These are phyloP conservation scores for Oikopleura vanhoeffeni DNA, from an alignment of 23 tunicate species.

Conservation along the genomic window DNA sequence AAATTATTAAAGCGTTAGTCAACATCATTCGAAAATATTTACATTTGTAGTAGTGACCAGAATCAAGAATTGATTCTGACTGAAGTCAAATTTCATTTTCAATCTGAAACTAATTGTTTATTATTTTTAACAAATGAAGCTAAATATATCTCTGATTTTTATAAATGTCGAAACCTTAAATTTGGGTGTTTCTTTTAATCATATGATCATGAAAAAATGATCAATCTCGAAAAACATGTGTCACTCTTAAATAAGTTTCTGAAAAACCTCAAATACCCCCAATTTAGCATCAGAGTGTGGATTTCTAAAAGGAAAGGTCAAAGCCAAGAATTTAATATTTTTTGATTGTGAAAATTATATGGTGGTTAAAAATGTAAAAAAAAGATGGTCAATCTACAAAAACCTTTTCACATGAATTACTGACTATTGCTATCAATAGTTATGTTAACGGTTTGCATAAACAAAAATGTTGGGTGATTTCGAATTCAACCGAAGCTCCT, in stretches of 20 bases:
- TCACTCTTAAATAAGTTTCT: not conserved
- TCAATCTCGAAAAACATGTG: not conserved
- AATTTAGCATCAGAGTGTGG: not conserved
- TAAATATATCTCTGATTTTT: too few relatives aligned
- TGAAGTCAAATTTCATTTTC: too few relatives aligned
- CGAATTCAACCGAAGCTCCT: not conserved
- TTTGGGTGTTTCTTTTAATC: too few relatives aligned
- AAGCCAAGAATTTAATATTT: not conserved
- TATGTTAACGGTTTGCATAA: not conserved
- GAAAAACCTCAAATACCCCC: not conserved
- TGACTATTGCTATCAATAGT: not conserved
- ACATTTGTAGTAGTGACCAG: too few relatives aligned
- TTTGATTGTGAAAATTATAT: not conserved
- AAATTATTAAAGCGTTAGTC: too few relatives aligned
- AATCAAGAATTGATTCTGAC: too few relatives aligned
- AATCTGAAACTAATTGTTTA: too few relatives aligned
- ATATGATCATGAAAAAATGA: too few relatives aligned
- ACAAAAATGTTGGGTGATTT: not conserved
- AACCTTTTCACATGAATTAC: not conserved
- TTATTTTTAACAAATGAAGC: too few relatives aligned
- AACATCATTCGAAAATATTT: too few relatives aligned
- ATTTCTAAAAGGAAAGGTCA: not conserved
- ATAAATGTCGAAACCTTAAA: too few relatives aligned
- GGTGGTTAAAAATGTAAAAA: not conserved
- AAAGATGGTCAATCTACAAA: not conserved